Evolutionary conservation across 2,888 invertebrate species (phyloP).

Genomic region (Chrysina gloriosa): DNA sequence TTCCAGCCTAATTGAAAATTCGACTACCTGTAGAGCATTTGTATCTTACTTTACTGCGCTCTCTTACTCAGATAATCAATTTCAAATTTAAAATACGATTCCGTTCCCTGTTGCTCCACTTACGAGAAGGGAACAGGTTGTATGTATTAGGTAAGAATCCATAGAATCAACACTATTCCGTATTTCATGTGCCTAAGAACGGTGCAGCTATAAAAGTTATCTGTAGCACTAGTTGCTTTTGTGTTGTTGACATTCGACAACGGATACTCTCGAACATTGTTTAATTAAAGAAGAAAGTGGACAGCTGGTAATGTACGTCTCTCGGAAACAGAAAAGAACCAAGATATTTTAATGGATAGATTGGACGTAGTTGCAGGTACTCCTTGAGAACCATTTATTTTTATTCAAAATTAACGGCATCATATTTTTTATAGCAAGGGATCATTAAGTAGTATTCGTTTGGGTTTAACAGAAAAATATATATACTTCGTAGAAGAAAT

Average conservation of each 20-base stretch:
- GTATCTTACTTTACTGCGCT: constrained; percentile 3
- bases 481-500: no score
- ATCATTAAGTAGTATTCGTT: no score
- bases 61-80: not conserved
- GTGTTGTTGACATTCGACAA: not conserved
- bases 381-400: no score
- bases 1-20: constrained; percentile 10
- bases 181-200: not conserved
- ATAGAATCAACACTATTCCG: not conserved
- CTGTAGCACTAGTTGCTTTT: not conserved
- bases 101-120: not conserved
- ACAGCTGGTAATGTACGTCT: not conserved
- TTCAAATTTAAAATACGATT: constrained; percentile 5
- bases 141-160: not conserved
- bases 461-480: no score
- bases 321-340: not conserved
- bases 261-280: constrained; percentile 7
- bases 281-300: constrained; percentile 18
- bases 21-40: constrained; percentile 11
- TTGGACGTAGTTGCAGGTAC: not conserved
- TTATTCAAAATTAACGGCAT: no score
- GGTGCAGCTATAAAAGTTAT: constrained; percentile 14
- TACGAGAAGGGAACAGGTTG: not conserved
- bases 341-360: constrained; percentile 11
- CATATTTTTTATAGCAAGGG: not conserved